Percentiles rank a stretch among this genome's conserved stretches.
Conservation (phyloP, 2,113 vertebrate species). For the Corythornis cristatus region DNA sequence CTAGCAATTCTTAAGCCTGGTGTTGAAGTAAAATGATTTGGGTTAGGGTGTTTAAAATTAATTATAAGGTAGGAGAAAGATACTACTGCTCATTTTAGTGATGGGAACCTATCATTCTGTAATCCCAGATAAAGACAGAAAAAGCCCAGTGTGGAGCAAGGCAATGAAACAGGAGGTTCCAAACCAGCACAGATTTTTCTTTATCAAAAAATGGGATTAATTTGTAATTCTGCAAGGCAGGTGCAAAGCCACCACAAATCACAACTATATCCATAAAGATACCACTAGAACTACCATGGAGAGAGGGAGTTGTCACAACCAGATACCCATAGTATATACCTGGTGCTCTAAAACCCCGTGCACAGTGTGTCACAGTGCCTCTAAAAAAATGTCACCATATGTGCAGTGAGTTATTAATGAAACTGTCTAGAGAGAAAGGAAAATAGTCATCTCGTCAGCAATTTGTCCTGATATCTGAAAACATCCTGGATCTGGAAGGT, state of each 20-base stretch:
- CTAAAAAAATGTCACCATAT: background rate
- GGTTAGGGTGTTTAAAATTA: background rate
- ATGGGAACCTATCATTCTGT: background rate
- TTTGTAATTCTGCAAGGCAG: background rate
- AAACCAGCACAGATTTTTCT: background rate
- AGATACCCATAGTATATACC: background rate
- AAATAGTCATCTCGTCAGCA: background rate
- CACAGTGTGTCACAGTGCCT: background rate
- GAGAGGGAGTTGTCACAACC: fast-evolving
- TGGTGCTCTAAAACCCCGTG: background rate
- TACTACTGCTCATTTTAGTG: background rate
- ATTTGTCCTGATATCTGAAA: background rate
- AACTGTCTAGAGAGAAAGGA: background rate
- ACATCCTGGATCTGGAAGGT: background rate
- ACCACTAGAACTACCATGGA: background rate
- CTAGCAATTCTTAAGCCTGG: background rate
- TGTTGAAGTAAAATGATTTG: background rate
- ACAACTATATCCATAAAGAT: background rate
- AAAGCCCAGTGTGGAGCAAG: background rate
- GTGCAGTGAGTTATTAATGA: background rate
- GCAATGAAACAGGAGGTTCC: background rate
- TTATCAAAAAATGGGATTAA: background rate
- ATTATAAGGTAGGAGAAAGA: background rate
- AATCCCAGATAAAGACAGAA: background rate
- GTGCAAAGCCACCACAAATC: background rate